phyloP scores from a whole-genome alignment of 35 echinoderm and acorn worm genomes.

The Acanthaster planci region DNA sequence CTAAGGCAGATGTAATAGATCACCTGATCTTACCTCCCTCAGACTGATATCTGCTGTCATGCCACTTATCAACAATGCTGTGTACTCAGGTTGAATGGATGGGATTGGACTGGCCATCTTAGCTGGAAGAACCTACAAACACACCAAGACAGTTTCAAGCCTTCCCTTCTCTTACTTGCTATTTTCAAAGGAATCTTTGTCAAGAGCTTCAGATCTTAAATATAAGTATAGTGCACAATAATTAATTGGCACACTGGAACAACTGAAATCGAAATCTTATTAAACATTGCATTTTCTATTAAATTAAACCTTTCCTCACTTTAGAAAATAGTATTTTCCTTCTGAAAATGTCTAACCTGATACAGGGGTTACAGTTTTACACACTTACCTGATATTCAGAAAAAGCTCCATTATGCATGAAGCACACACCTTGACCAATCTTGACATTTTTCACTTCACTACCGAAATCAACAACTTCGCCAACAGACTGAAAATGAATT shows the following conservation, averaged over 20 bases:
- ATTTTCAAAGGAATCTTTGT: neutral
- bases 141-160: neutral
- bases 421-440: slow-evolving; percentile 59
- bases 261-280: too few relatives aligned
- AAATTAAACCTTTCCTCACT: too few relatives aligned
- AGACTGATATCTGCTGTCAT: slow-evolving; percentile 82
- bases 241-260: too few relatives aligned
- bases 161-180: neutral
- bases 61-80: slow-evolving; percentile 65
- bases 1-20: neutral
- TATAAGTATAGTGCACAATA: too few relatives aligned
- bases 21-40: slow-evolving; percentile 40
- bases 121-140: slow-evolving; percentile 60
- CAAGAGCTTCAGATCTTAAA: neutral
- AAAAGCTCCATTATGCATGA: slow-evolving; percentile 47
- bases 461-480: slow-evolving; percentile 67
- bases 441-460: slow-evolving; percentile 57
- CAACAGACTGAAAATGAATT: slow-evolving; percentile 42
- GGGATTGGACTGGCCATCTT: slow-evolving; percentile 67
- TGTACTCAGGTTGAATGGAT: slow-evolving; percentile 53
- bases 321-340: too few relatives aligned
- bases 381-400: slow-evolving; percentile 65
- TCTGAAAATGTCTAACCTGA: too few relatives aligned
- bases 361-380: neutral
- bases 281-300: too few relatives aligned